Base-by-base conservation (phyloP, 2,888 invertebrate species). In the Strigamia transsilvanica region DNA sequence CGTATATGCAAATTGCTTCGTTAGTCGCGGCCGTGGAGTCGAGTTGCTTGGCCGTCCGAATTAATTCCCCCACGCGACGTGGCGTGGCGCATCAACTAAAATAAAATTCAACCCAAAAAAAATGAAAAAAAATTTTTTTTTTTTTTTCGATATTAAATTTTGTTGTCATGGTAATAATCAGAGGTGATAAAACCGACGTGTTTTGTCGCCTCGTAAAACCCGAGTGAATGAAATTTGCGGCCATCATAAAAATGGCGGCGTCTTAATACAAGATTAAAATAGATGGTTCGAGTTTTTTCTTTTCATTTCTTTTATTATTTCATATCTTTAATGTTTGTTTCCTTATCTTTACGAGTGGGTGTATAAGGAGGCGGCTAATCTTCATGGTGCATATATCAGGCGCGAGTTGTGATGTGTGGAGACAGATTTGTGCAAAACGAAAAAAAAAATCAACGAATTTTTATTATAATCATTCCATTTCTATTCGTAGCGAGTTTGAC, bases 401-500 rank as follows among this genome's bases (percentile, higher is more conserved):
- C 18, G 51, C 51, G 51, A 38, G 38, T 51, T 51, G 51, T 51
- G 51, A 18, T 15, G 51, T 51, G 51, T 18, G n/a, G 51, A 51
- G 51, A 51, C 18, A 51, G 51, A 51, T 51, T 51, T 51, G 51
- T 51, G 51, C n/a, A 51, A 18, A 18, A 18, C 0, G 6, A 18
- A 18, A 51, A 18, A 51, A 18, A 51, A 51, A 18, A 51, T n/a
- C 3, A 51, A 18, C 12, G 15, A 18, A 18, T 51, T 51, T 51
- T 51, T 51, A 51, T 51, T 13, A 51, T 51, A 51, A 51, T 18
- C n/a, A 51, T 51, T 51, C 51, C 51, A 51, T 51, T 51, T 51
- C 51, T 51, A 51, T 51, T 51, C 51, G 51, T 51, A 51, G 51
- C 51, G 51, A 51, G 51, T 51, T 51, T 51, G 51, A 51, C 51